These are phyloP conservation scores for Semicossyphus pulcher DNA, from an alignment of 2,113 vertebrate species.

Conservation along the genomic window DNA sequence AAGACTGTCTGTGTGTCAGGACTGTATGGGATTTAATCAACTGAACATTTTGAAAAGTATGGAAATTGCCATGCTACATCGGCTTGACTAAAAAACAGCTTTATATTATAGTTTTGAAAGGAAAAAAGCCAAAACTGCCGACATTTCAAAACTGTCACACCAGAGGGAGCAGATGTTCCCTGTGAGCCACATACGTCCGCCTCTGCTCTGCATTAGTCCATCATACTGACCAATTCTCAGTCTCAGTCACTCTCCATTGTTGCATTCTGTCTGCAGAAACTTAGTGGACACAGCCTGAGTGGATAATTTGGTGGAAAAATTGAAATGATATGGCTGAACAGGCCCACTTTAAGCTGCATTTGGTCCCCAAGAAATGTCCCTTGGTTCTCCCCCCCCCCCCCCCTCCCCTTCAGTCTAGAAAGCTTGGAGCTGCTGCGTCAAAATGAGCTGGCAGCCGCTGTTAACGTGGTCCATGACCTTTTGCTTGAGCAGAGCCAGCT, in stretches of 20 bases:
- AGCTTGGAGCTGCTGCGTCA: conserved; percentile 97
- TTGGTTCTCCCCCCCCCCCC: not conserved
- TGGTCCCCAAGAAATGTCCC: conserved; percentile 73
- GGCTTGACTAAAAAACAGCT: not conserved
- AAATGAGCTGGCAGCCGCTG: conserved; percentile 97
- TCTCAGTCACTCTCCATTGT: conserved; percentile 17
- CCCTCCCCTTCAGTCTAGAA: conserved; percentile 83
- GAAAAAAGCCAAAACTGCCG: not conserved
- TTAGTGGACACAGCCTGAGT: conserved; percentile 39
- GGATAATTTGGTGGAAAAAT: conserved; percentile 31
- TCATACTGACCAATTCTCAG: conserved; percentile 12
- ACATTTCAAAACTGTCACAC: conserved; percentile 16
- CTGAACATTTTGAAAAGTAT: not conserved
- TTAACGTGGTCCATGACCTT: conserved; percentile 99
- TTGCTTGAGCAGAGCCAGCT: conserved; percentile 97
- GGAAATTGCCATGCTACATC: conserved; percentile 12
- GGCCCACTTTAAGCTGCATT: conserved; percentile 60
- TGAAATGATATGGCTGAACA: conserved; percentile 23
- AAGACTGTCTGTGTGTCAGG: conserved; percentile 32
- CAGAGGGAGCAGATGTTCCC: conserved; percentile 22
- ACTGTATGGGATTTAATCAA: not conserved
- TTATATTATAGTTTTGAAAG: conserved; percentile 3
- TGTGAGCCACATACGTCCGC: conserved; percentile 37
- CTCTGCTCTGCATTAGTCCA: conserved; percentile 14
- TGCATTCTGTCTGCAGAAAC: conserved; percentile 23